Evolutionary conservation across 2,888 invertebrate species (phyloP).

Genomic region (Amphiduros pacificus): DNA sequence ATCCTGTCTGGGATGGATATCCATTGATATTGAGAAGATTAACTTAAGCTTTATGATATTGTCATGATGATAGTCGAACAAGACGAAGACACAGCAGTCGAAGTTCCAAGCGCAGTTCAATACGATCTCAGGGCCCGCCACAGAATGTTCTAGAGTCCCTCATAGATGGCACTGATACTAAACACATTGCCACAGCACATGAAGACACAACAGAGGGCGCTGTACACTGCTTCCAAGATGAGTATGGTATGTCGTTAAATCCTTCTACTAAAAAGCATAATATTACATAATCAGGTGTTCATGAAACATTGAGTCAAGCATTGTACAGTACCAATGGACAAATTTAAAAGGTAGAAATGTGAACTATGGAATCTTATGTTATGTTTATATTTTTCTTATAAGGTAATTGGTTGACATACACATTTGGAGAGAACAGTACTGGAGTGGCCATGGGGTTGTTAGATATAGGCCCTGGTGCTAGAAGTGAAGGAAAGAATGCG

Average conservation of each 20-base stretch:
- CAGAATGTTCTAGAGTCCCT: conserved; percentile 17
- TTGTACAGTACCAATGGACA: too few species aligned
- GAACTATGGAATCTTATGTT: too few species aligned
- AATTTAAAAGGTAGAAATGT: too few species aligned
- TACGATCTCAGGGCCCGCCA: conserved; percentile 13
- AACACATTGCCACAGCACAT: conserved; percentile 77
- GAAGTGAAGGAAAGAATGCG: too few species aligned
- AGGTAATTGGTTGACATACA: conserved; percentile 82
- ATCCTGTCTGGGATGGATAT: too few species aligned
- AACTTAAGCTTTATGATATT: too few species aligned
- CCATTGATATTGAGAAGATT: too few species aligned
- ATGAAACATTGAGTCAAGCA: too few species aligned
- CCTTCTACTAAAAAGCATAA: too few species aligned
- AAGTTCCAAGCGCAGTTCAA: conserved; percentile 20
- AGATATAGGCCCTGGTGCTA: conserved; percentile 25
- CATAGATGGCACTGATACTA: conserved; percentile 42
- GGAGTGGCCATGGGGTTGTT: conserved; percentile 52
- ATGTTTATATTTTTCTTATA: conserved; percentile 32
- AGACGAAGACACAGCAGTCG: conserved; percentile 15
- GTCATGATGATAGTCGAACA: conserved; percentile 2
- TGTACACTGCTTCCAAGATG: conserved; percentile 83
- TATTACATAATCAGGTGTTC: too few species aligned
- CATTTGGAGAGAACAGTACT: conserved; percentile 78
- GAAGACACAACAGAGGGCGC: conserved; percentile 83
- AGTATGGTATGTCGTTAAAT: conserved; percentile 66